Percentiles rank a stretch among this genome's conserved stretches.
Conservation (phyloP, 2,113 vertebrate genomes). For the Malurus melanocephalus region DNA sequence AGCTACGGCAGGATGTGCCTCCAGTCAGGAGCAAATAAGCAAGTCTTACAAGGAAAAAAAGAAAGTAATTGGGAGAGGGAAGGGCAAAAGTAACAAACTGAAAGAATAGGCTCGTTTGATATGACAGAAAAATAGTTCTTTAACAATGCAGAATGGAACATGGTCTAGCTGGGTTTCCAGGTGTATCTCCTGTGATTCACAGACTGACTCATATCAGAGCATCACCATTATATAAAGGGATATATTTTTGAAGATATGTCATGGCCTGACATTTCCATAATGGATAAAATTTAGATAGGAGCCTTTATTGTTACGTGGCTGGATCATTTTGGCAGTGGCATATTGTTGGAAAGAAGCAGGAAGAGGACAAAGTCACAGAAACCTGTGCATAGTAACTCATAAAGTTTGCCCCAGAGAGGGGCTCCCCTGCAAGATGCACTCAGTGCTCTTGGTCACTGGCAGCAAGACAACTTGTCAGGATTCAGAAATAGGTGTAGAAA, state of each 20-base stretch:
- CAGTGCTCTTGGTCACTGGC: neutral
- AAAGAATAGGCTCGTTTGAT: neutral
- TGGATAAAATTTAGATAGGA: neutral
- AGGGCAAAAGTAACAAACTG: neutral
- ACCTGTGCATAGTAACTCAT: neutral
- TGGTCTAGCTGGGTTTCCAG: neutral
- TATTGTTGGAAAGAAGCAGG: neutral
- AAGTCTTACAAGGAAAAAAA: neutral
- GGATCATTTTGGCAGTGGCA: neutral
- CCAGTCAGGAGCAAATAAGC: neutral
- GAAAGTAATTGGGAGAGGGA: neutral
- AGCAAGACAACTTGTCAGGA: neutral
- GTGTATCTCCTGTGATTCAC: constrained; percentile 8
- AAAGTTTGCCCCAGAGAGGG: neutral
- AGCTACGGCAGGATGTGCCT: neutral
- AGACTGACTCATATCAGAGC: neutral
- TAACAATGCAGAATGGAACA: neutral
- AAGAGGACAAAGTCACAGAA: neutral
- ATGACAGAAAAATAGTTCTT: neutral
- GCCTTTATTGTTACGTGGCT: neutral
- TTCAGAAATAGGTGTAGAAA: neutral
- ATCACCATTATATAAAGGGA: neutral
- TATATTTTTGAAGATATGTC: neutral
- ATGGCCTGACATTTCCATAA: neutral
- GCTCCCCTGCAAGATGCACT: neutral